Evolutionary conservation across 1,140 invertebrate species (phyloP), one percentile per base, ranked within the genome.

Genomic region (Tachypleus tridentatus): DNA sequence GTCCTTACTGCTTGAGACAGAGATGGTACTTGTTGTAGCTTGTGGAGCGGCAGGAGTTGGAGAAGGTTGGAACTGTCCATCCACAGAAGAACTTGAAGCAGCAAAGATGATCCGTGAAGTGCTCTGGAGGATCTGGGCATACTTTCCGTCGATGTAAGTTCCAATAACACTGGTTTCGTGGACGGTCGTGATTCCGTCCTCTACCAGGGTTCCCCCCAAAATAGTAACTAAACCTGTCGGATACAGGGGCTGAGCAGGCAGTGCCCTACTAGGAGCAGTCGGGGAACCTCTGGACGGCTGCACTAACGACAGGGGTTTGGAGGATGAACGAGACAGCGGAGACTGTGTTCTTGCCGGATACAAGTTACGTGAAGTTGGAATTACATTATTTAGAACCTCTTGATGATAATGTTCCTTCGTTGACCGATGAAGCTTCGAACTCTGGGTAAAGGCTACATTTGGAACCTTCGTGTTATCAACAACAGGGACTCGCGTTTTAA

Each of bases 101-200:
- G 53, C n/a, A 3, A n/a, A 54, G 53, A 54, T 54, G 53, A 54
- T 66, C 56, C 81, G 71, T 0, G 86, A 87, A 3, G 85, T 87
- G 71, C 86, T 88, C 69, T 87, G 84, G 4, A 89, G 76, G 4
- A 93, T 72, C 67, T 80, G 77, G 8, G 88, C 88, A 72, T 93
- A 93, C 76, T 91, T 89, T 62, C 88, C 88, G 64, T 87, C 87
- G 70, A 92, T 89, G 71, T 86, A 89, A 5, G 89, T 93, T 4
- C 89, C 89, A 72, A 92, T 87, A n/a, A 93, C 89, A 73, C 86
- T 89, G 0, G 89, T 92, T 77, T 91, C 88, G 72, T 90, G 87
- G 6, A 92, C 84, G 4, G 89, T 92, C 3, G 88, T 91, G 3
- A 85, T 72, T 3, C 88, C 88, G 72, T 90, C 85, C 71, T 88